Evolutionary conservation across 1,140 invertebrate species (phyloP).

Genomic region (Pectinophora gossypiella): DNA sequence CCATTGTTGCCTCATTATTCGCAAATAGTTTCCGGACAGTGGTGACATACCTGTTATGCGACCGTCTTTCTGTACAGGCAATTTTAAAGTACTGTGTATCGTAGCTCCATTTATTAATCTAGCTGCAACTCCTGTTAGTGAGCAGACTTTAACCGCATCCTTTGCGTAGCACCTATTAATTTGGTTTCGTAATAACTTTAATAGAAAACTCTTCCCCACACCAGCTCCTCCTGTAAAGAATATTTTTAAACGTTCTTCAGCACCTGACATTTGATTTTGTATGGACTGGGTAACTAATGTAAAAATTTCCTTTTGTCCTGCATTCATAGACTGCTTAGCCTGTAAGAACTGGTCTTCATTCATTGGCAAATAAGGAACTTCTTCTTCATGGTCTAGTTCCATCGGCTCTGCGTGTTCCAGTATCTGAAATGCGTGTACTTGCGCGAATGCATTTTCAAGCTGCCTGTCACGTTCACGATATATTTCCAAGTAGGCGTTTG

Average conservation of each 20-base stretch:
- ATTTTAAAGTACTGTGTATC: slow-evolving; percentile 1
- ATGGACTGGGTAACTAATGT: slow-evolving; percentile 8
- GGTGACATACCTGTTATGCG: background rate
- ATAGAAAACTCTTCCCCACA: slow-evolving; percentile 1
- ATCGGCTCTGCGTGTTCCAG: slow-evolving; percentile 23
- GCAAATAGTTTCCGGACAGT: slow-evolving; percentile 3
- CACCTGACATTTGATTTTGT: too few species aligned
- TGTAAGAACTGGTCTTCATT: slow-evolving; percentile 9
- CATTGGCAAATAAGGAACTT: slow-evolving; percentile 14
- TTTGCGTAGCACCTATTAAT: slow-evolving; percentile 3
- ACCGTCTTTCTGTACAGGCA: slow-evolving; percentile 7
- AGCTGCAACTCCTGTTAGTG: slow-evolving; percentile 8
- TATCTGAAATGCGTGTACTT: slow-evolving; percentile 41
- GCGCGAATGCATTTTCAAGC: slow-evolving; percentile 30
- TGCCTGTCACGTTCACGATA: slow-evolving; percentile 13
- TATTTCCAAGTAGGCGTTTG: too few species aligned
- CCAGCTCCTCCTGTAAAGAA: slow-evolving; percentile 8
- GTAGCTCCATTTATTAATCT: slow-evolving; percentile 1
- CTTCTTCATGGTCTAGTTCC: slow-evolving; percentile 19
- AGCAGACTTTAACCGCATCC: background rate
- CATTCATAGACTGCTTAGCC: slow-evolving; percentile 10
- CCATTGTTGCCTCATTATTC: slow-evolving; percentile 4
- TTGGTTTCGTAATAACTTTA: slow-evolving; percentile 8
- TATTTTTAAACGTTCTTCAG: too few species aligned
- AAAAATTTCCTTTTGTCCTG: slow-evolving; percentile 10